Evolutionary conservation across 2,113 vertebrate genomes (phyloP).

Genomic region (Erythrolamprus reginae): DNA sequence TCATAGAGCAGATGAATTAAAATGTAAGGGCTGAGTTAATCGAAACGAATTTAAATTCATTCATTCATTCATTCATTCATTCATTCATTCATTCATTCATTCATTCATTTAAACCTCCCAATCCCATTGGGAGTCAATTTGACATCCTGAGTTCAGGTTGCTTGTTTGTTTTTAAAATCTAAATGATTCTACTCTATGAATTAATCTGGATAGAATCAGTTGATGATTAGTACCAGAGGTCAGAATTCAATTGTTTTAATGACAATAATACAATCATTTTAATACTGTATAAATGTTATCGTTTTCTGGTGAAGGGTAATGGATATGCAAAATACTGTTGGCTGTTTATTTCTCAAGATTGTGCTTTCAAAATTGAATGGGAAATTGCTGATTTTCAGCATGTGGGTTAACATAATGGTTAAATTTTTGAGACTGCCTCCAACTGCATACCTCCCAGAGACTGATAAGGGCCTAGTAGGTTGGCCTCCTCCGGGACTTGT

Average conservation of each 20-base stretch:
- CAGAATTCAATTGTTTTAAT: not conserved
- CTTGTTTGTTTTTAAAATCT: not conserved
- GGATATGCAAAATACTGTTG: not conserved
- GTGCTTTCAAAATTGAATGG: not conserved
- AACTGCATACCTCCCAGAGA: too few relatives aligned
- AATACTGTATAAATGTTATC: not conserved
- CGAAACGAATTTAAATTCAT: not conserved
- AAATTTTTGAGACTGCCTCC: too few relatives aligned
- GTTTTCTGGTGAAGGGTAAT: not conserved
- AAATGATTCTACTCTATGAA: not conserved
- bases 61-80: too few relatives aligned
- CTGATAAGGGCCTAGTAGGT: too few relatives aligned
- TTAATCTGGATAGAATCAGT: not conserved
- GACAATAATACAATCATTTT: not conserved
- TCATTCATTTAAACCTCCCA: too few relatives aligned
- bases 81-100: too few relatives aligned
- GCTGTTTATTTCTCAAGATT: not conserved
- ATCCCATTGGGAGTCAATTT: too few relatives aligned
- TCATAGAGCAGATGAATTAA: not conserved
- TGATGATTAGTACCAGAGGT: not conserved
- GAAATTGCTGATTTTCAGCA: not conserved
- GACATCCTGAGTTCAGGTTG: not conserved
- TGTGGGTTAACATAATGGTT: not conserved
- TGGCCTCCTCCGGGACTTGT: too few relatives aligned
- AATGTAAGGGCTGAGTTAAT: not conserved